These are phyloP conservation scores for Glomeris marginata DNA, from an alignment of 2,888 invertebrate species.

Conservation along the genomic window DNA sequence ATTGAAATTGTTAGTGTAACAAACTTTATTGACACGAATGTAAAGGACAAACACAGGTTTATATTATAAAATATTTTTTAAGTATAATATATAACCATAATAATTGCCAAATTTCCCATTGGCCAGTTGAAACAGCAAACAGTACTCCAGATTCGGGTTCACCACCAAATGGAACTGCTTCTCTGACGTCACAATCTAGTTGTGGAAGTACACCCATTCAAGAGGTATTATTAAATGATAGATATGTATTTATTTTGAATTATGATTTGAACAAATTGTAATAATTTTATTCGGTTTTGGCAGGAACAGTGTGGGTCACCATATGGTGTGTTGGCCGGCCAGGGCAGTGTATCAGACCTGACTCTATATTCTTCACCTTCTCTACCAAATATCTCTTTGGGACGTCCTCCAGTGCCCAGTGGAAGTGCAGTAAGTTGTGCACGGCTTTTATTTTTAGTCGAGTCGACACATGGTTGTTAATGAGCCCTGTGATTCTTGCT, in stretches of 20 bases:
- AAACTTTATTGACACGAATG: no score
- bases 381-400: conserved; percentile 92
- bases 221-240: conserved; percentile 34
- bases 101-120: neutral
- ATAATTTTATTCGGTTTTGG: conserved; percentile 17
- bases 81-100: neutral
- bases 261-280: no score
- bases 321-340: conserved; percentile 33
- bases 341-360: conserved; percentile 35
- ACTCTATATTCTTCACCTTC: conserved; percentile 82
- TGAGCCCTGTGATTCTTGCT: conserved; percentile 41
- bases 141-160: conserved; percentile 57
- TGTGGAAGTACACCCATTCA: conserved; percentile 52
- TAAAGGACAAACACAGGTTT: no score
- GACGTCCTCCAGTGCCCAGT: conserved; percentile 44
- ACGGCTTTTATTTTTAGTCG: conserved; percentile 1
- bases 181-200: conserved; percentile 45
- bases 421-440: conserved; percentile 16
- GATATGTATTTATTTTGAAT: no score
- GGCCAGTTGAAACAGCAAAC: conserved; percentile 20
- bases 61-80: no score
- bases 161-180: conserved; percentile 44
- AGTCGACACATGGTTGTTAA: neutral
- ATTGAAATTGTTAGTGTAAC: conserved; percentile 5
- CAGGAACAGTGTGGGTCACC: conserved; percentile 56